These are phyloP conservation scores for Oryctes rhinoceros DNA, from an alignment of 1,140 invertebrate genomes.

Conservation along the genomic window DNA sequence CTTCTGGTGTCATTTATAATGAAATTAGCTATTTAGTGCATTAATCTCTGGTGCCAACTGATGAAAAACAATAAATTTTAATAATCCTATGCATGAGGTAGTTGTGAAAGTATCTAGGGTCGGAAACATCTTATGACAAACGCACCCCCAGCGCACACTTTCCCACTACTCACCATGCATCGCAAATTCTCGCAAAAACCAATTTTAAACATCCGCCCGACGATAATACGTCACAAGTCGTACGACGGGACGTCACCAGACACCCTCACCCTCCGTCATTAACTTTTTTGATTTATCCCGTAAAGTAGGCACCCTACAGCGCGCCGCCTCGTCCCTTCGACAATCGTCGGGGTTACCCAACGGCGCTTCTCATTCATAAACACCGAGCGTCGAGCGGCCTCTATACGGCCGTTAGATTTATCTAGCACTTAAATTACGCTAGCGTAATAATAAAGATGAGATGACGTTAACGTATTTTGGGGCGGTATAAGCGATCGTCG, in stretches of 20 bases:
- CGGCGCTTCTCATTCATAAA: background rate
- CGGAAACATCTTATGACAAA: background rate
- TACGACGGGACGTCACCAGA: background rate
- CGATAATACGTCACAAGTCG: background rate
- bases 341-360: background rate
- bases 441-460: background rate
- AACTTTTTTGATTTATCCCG: background rate
- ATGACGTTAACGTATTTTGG: background rate
- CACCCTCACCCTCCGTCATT: conserved; percentile 9
- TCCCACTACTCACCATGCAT: background rate
- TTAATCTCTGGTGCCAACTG: no score
- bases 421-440: conserved; percentile 8
- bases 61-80: no score
- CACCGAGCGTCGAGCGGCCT: background rate
- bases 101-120: background rate
- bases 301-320: background rate
- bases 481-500: background rate
- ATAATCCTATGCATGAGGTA: no score
- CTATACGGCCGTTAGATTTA: conserved; percentile 1
- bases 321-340: background rate
- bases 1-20: no score
- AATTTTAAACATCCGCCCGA: background rate
- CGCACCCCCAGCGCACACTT: background rate
- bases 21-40: no score
- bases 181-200: background rate